phyloP scores from a whole-genome alignment of 2,113 vertebrate genomes.

The Camelus bactrianus region DNA sequence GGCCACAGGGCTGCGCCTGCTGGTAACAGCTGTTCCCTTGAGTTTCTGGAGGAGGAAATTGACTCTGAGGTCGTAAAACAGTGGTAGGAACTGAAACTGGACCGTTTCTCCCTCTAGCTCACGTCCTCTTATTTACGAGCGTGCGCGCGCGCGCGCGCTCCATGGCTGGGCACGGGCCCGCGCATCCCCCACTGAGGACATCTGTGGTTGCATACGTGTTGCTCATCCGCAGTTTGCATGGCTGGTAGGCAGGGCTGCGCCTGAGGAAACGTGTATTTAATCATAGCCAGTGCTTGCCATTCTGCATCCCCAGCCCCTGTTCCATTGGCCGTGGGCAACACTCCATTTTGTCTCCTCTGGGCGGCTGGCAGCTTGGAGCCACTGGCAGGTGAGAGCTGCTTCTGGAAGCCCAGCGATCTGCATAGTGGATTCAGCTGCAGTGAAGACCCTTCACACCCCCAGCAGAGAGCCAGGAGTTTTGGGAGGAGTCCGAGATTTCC shows the following conservation, averaged over 20 bases:
- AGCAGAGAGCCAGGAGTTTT: neutral
- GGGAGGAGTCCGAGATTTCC: neutral
- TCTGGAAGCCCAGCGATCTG: neutral
- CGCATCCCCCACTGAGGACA: neutral
- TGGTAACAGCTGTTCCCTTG: neutral
- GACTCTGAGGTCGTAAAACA: constrained; percentile 6
- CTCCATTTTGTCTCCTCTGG: neutral
- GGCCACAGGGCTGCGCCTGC: neutral
- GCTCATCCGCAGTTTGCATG: neutral
- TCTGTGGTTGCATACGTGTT: accelerated
- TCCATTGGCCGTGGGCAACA: accelerated
- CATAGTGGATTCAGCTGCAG: neutral
- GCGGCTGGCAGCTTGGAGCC: neutral
- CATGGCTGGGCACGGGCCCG: accelerated
- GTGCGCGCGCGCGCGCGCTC: neutral
- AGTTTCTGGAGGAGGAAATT: constrained; percentile 49
- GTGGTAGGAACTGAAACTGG: constrained; percentile 14
- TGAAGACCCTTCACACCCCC: neutral
- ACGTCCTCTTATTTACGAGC: neutral
- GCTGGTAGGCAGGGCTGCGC: neutral
- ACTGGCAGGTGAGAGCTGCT: neutral
- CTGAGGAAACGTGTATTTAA: neutral
- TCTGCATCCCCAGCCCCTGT: neutral
- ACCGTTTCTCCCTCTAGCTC: neutral
- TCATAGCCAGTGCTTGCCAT: neutral